These are phyloP conservation scores for Heliconius charithonia DNA, from an alignment of 2,888 invertebrate species.

Conservation along the genomic window DNA sequence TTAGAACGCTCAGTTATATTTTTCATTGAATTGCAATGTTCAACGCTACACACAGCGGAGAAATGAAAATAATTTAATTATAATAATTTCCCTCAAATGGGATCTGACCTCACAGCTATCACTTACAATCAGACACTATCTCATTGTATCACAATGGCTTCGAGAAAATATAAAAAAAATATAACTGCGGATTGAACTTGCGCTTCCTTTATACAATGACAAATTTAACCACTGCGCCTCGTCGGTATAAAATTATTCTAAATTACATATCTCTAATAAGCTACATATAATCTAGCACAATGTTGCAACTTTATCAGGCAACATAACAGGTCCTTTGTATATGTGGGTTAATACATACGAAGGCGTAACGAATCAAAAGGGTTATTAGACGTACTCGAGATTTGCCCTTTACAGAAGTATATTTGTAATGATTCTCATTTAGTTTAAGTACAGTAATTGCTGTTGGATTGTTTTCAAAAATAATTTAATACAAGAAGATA, in stretches of 20 bases:
- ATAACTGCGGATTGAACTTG: not conserved
- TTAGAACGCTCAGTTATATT: too few relatives aligned
- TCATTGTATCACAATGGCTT: too few relatives aligned
- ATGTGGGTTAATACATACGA: constrained; percentile 40
- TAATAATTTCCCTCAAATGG: too few relatives aligned
- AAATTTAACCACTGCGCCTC: not conserved
- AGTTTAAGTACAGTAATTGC: not conserved
- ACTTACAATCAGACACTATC: too few relatives aligned
- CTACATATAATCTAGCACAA: constrained; percentile 19
- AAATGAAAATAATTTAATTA: too few relatives aligned
- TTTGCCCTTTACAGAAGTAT: not conserved
- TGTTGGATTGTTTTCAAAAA: not conserved
- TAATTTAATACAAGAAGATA: not conserved
- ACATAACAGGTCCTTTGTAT: constrained; percentile 39
- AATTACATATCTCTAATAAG: constrained; percentile 23
- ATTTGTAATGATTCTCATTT: not conserved
- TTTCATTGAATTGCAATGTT: too few relatives aligned
- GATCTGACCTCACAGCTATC: too few relatives aligned
- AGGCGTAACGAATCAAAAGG: constrained; percentile 29
- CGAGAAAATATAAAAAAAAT: too few relatives aligned
- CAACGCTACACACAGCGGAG: too few relatives aligned
- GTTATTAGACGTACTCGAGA: constrained; percentile 20
- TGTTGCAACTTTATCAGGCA: constrained; percentile 34
- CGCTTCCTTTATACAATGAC: not conserved
- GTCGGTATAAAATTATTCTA: not conserved